Percentiles rank a stretch among this genome's conserved stretches.
Evolutionary conservation across 2,797 vertebrate genomes (phyloP).

Genomic region (Tenualosa thibaudeaui): DNA sequence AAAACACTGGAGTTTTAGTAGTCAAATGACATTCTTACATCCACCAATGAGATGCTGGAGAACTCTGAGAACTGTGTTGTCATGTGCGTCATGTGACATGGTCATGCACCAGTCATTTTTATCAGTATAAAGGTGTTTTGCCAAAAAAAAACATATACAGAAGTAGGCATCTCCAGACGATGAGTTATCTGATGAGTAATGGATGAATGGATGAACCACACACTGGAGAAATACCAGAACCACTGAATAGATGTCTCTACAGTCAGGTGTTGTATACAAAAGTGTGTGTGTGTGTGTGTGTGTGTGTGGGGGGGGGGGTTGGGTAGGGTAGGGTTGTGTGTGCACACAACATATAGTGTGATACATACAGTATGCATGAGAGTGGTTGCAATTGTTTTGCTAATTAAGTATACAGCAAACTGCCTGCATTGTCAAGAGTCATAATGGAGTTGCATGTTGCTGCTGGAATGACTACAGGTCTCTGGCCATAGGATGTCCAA

Average conservation of each 20-base stretch:
- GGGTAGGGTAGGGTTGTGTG: too few relatives aligned
- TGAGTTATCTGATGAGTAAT: neutral
- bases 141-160: neutral
- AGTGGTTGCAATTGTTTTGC: neutral
- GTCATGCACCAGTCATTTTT: neutral
- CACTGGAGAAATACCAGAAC: neutral
- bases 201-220: neutral
- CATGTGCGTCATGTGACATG: neutral
- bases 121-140: too few relatives aligned
- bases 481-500: neutral
- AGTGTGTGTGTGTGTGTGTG: neutral
- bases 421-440: neutral
- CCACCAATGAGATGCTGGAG: neutral
- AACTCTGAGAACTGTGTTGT: neutral
- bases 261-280: neutral
- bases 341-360: too few relatives aligned
- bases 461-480: neutral
- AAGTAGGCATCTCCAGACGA: neutral
- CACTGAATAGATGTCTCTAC: neutral
- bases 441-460: neutral
- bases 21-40: neutral
- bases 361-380: neutral
- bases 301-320: too few relatives aligned
- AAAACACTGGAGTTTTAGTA: neutral
- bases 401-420: neutral